These are phyloP conservation scores for Falcaria lacertinaria DNA, from an alignment of 2,888 invertebrate species.

Conservation along the genomic window DNA sequence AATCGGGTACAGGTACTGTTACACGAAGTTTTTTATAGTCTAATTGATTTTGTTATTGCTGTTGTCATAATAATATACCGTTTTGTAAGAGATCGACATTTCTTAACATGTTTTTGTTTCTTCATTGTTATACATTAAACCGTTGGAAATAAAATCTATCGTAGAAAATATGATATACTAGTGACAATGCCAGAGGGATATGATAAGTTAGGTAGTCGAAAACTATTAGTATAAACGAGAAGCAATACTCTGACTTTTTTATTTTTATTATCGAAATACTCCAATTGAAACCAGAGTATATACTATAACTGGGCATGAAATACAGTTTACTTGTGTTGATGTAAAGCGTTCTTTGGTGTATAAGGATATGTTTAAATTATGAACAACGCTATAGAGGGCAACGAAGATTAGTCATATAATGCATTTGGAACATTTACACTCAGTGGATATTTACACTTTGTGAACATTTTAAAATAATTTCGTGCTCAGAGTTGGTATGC, in stretches of 20 bases:
- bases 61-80: constrained; percentile 41
- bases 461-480: constrained; percentile 3
- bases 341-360: not conserved
- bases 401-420: constrained; percentile 1
- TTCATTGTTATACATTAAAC: constrained; percentile 39
- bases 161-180: constrained; percentile 31
- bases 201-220: constrained; percentile 68
- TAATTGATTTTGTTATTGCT: constrained; percentile 53
- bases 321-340: constrained; percentile 7
- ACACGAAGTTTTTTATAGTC: constrained; percentile 43
- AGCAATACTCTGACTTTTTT: constrained; percentile 77
- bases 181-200: constrained; percentile 73
- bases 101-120: constrained; percentile 32
- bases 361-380: not conserved
- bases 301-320: constrained; percentile 35
- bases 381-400: not conserved
- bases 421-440: not conserved
- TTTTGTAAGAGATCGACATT: constrained; percentile 32
- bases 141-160: constrained; percentile 13
- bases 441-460: constrained; percentile 11
- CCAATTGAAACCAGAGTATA: constrained; percentile 49
- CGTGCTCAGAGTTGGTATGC: constrained; percentile 37
- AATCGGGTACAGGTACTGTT: constrained; percentile 46
- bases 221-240: constrained; percentile 76
- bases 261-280: constrained; percentile 73